Percentiles rank a stretch among this genome's conserved stretches.
Conservation (phyloP, 1,140 invertebrate species). For the Heliconius nattereri region DNA sequence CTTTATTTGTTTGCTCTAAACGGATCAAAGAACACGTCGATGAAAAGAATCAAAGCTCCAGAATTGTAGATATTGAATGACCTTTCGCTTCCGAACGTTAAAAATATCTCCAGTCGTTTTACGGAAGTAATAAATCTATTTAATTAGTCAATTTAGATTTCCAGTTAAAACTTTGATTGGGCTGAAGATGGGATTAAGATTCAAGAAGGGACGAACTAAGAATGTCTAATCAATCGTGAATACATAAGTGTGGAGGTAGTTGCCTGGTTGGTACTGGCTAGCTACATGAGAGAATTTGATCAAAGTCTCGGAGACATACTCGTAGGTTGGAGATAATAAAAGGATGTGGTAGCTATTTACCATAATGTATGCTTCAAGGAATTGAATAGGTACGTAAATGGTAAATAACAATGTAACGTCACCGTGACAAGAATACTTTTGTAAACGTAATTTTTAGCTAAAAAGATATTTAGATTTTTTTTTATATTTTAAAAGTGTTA, state of each 20-base stretch:
- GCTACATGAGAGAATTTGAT: conserved; percentile 34
- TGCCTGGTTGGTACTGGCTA: conserved; percentile 21
- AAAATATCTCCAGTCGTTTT: conserved; percentile 62
- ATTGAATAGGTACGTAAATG: not conserved
- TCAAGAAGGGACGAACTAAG: conserved; percentile 15
- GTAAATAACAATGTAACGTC: not conserved
- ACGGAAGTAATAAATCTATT: conserved; percentile 74
- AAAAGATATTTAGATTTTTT: not conserved
- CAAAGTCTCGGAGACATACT: conserved; percentile 19
- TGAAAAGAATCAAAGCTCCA: conserved; percentile 59
- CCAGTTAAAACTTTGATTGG: conserved; percentile 52
- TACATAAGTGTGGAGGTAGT: conserved; percentile 16
- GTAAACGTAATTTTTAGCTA: not conserved
- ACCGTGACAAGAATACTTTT: not conserved
- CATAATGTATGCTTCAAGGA: conserved; percentile 19
- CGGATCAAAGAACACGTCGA: conserved; percentile 58
- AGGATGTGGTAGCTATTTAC: conserved; percentile 22
- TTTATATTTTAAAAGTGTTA: no score
- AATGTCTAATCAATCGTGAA: conserved; percentile 35
- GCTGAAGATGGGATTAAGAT: conserved; percentile 18
- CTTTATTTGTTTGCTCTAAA: conserved; percentile 53
- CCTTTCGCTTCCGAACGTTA: conserved; percentile 56
- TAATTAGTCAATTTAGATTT: conserved; percentile 77
- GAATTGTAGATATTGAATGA: conserved; percentile 64
- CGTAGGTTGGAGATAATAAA: not conserved